These are phyloP conservation scores for Chiloscyllium punctatum DNA, from an alignment of 2,797 vertebrate species.

Conservation along the genomic window DNA sequence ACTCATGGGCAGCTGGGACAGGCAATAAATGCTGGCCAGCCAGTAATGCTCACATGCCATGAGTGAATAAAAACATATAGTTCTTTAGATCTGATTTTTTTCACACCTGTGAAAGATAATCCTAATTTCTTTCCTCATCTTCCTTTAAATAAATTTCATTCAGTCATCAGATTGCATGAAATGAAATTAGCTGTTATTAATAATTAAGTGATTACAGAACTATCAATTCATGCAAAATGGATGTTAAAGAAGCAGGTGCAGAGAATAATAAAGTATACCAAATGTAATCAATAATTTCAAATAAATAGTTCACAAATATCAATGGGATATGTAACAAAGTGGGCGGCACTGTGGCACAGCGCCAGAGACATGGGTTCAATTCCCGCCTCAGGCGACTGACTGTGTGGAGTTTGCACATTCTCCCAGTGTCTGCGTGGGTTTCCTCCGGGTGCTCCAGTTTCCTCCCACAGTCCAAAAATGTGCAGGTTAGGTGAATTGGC, in stretches of 20 bases:
- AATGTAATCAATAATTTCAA: not conserved
- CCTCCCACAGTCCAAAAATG: no score
- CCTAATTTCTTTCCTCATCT: not conserved
- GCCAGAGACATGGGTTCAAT: no score
- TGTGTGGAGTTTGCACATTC: no score
- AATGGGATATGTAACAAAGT: not conserved
- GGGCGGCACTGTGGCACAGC: no score
- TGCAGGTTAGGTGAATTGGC: no score
- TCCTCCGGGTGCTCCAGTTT: no score
- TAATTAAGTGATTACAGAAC: not conserved
- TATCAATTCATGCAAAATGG: not conserved
- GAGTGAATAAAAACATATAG: not conserved
- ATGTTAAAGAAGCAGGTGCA: not conserved
- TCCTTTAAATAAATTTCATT: not conserved
- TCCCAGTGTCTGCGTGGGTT: no score
- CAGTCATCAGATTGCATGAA: not conserved
- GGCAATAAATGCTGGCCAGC: no score
- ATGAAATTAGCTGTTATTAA: not conserved
- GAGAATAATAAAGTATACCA: not conserved
- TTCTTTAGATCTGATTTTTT: not conserved
- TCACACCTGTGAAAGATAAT: not conserved
- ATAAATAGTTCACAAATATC: not conserved
- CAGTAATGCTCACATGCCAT: no score
- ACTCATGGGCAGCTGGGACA: no score
- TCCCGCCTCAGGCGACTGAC: no score